Conservation (phyloP, 2,113 vertebrate species). For the Carettochelys insculpta region DNA sequence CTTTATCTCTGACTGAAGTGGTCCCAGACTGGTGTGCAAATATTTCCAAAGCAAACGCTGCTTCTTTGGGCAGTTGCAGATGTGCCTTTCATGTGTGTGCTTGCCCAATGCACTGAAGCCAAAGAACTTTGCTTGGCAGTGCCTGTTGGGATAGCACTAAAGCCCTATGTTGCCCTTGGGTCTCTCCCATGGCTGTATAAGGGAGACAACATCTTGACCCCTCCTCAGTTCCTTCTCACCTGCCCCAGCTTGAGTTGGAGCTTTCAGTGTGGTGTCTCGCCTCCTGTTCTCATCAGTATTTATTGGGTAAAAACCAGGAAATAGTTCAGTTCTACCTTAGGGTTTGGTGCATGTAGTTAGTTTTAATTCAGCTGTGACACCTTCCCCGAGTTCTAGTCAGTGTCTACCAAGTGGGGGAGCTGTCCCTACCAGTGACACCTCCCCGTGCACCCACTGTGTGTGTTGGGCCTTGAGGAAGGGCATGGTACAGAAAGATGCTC, state of each 20-base stretch:
- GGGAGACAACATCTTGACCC: neutral
- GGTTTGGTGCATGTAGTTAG: neutral
- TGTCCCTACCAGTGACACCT: no score
- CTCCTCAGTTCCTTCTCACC: neutral
- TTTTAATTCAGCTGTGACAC: no score
- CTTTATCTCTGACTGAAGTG: neutral
- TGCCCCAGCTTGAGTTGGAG: neutral
- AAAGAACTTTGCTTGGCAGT: neutral
- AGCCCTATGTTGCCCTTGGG: neutral
- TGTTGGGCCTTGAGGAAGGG: no score
- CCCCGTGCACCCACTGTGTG: no score
- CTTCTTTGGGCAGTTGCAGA: neutral
- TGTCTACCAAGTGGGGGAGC: no score
- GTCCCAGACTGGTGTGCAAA: neutral
- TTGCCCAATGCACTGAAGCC: neutral
- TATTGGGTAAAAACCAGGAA: accelerated
- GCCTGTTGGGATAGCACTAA: neutral
- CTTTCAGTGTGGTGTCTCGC: neutral
- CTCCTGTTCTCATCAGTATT: neutral
- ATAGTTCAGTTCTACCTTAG: neutral
- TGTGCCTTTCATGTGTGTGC: neutral
- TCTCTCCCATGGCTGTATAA: neutral
- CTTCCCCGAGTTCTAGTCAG: no score
- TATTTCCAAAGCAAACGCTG: neutral
- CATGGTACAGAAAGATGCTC: neutral